These are phyloP conservation scores for Oscheius myriophilus DNA, from an alignment of 2,888 invertebrate species.

Conservation along the genomic window DNA sequence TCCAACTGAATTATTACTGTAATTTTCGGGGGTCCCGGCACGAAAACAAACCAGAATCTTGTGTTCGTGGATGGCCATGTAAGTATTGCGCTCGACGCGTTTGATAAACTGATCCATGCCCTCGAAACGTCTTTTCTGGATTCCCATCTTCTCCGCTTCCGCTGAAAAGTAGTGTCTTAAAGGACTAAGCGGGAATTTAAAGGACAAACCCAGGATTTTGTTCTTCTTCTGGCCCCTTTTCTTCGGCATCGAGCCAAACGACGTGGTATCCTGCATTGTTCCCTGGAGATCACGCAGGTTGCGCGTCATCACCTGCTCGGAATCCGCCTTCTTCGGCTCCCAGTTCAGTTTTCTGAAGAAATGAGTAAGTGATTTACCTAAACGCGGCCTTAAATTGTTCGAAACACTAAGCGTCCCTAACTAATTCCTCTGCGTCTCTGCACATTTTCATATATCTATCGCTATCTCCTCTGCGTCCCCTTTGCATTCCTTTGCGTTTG, in stretches of 20 bases:
- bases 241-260: slow-evolving; percentile 28
- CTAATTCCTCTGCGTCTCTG: no score
- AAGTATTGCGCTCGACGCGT: slow-evolving; percentile 36
- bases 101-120: slow-evolving; percentile 38
- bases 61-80: slow-evolving; percentile 35
- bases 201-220: slow-evolving; percentile 35
- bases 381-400: no score
- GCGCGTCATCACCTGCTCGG: slow-evolving; percentile 41
- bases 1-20: slow-evolving; percentile 32
- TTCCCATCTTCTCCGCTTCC: slow-evolving; percentile 41
- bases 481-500: no score
- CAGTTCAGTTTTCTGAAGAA: slow-evolving; percentile 28
- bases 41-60: slow-evolving; percentile 34
- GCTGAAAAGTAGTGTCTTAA: slow-evolving; percentile 25
- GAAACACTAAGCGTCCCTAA: no score
- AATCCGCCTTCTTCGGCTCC: slow-evolving; percentile 30
- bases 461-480: no score
- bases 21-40: not conserved
- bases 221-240: slow-evolving; percentile 44
- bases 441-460: no score
- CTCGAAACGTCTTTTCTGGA: slow-evolving; percentile 45
- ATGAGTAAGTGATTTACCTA: slow-evolving; percentile 5
- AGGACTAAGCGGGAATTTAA: not conserved
- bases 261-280: not conserved
- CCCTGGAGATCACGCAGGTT: slow-evolving; percentile 35